Conservation (phyloP, 2,888 invertebrate species). For the Andrena flavipes region DNA sequence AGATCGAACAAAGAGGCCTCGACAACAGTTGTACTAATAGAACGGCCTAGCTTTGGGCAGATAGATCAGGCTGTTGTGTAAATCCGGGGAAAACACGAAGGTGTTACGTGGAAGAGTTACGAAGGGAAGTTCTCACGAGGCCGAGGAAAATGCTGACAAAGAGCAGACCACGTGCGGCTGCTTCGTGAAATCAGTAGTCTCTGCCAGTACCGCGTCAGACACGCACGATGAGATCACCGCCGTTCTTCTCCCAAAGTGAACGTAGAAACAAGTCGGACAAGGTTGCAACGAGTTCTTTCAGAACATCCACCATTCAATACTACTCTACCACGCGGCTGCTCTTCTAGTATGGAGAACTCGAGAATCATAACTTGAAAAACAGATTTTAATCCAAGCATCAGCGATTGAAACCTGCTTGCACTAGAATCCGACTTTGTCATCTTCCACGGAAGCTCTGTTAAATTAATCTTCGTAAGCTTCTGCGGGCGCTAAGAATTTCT, state of each 20-base stretch:
- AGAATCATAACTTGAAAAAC: background rate
- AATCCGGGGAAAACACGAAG: background rate
- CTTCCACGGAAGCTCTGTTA: background rate
- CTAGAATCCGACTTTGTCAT: background rate
- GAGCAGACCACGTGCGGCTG: conserved; percentile 52
- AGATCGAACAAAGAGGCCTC: too few species aligned
- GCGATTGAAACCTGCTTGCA: background rate
- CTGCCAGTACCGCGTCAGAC: conserved; percentile 67
- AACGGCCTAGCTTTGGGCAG: too few species aligned
- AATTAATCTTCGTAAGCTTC: too few species aligned
- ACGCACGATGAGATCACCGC: conserved; percentile 62
- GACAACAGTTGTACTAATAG: too few species aligned
- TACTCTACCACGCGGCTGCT: background rate
- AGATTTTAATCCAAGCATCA: background rate
- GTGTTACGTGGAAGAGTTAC: background rate
- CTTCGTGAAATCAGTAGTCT: conserved; percentile 65
- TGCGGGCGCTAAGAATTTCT: too few species aligned
- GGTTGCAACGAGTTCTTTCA: conserved; percentile 51
- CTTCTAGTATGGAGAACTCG: background rate
- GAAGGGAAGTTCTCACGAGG: conserved; percentile 4
- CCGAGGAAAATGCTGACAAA: conserved; percentile 38
- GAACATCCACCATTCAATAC: conserved; percentile 38
- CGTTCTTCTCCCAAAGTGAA: conserved; percentile 60
- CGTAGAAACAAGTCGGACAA: conserved; percentile 53
- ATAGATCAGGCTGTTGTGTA: background rate